Conservation (phyloP, 2,113 vertebrate species). For the Pygoscelis adeliae region DNA sequence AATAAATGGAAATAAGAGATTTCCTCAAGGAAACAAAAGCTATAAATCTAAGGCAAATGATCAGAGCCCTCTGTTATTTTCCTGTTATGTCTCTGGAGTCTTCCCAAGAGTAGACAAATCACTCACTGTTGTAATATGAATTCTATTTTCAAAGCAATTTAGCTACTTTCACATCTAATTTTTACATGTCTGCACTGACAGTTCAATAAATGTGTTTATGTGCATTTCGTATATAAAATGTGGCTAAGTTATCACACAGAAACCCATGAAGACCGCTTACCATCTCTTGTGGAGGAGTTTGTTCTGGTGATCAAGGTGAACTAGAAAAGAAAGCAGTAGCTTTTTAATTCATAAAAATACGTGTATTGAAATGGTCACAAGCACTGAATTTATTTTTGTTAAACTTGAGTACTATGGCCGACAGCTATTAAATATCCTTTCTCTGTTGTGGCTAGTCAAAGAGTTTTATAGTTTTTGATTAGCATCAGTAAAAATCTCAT, state of each 20-base stretch:
- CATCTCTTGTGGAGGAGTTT: conserved; percentile 8
- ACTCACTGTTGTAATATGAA: background rate
- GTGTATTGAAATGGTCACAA: background rate
- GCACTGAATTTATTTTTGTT: background rate
- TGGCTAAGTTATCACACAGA: background rate
- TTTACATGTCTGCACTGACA: background rate
- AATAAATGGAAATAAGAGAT: conserved; percentile 57
- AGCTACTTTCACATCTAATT: background rate
- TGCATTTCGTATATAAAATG: background rate
- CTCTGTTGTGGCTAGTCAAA: background rate
- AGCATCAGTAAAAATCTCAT: background rate
- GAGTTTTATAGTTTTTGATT: background rate
- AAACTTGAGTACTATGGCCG: background rate
- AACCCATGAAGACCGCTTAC: conserved; percentile 26
- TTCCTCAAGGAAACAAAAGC: conserved; percentile 64
- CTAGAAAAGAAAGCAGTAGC: conserved; percentile 17
- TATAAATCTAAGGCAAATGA: conserved; percentile 48
- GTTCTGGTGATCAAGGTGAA: background rate
- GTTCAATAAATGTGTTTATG: background rate
- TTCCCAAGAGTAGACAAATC: conserved; percentile 5
- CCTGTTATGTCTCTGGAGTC: conserved; percentile 23
- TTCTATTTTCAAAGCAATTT: conserved; percentile 8
- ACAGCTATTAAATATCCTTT: background rate
- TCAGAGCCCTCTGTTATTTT: conserved; percentile 21
- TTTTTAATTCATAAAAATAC: background rate